Percentiles rank a stretch among this genome's conserved stretches.
phyloP scores from a whole-genome alignment of 2,113 vertebrate genomes.

The Melanotaenia duboulayi region DNA sequence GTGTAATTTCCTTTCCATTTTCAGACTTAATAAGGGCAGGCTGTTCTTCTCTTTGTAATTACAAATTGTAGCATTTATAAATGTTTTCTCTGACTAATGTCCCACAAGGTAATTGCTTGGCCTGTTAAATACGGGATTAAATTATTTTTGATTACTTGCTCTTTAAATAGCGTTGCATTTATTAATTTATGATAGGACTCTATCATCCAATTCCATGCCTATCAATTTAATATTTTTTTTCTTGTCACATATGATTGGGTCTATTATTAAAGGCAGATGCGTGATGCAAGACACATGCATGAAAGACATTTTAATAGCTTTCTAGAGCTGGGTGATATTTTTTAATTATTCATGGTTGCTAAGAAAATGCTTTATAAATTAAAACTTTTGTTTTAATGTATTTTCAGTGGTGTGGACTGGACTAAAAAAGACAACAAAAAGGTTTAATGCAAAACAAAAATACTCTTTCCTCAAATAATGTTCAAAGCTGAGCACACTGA shows the following conservation, averaged over 20 bases:
- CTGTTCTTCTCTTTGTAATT: slow-evolving; percentile 66
- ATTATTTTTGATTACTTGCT: slow-evolving; percentile 59
- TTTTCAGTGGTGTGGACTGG: too few species aligned
- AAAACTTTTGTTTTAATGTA: not conserved
- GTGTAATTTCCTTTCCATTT: slow-evolving; percentile 43
- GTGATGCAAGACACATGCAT: slow-evolving; percentile 35
- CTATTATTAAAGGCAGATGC: slow-evolving; percentile 31
- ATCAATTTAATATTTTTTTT: slow-evolving; percentile 42
- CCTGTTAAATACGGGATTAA: slow-evolving; percentile 62
- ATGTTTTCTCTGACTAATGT: slow-evolving; percentile 63
- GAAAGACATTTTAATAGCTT: slow-evolving; percentile 39
- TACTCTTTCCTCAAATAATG: too few species aligned
- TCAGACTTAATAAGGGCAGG: slow-evolving; percentile 50
- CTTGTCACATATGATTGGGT: slow-evolving; percentile 54
- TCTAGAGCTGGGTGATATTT: not conserved
- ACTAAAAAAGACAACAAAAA: too few species aligned
- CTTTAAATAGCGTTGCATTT: slow-evolving; percentile 63
- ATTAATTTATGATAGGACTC: slow-evolving; percentile 59
- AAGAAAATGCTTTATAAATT: not conserved
- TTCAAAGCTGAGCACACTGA: not conserved
- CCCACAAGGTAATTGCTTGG: slow-evolving; percentile 66
- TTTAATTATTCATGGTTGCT: not conserved
- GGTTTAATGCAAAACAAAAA: not conserved
- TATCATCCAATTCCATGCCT: slow-evolving; percentile 58
- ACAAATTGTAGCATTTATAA: slow-evolving; percentile 60